These are phyloP conservation scores for Noctua janthina DNA, from an alignment of 2,888 invertebrate species.

Conservation along the genomic window DNA sequence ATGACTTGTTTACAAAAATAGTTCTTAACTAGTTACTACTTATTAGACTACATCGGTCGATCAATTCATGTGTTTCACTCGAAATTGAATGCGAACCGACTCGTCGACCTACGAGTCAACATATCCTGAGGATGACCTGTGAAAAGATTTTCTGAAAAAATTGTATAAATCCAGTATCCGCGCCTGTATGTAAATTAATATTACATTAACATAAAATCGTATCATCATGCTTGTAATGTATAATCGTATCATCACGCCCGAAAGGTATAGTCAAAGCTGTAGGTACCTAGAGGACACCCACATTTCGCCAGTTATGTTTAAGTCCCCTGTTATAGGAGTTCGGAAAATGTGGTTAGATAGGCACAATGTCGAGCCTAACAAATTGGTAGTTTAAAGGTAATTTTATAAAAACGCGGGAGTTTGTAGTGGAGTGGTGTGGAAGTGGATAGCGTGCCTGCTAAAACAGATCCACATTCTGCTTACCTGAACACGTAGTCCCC, in stretches of 20 bases:
- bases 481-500: neutral
- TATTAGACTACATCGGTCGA: too few relatives aligned
- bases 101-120: too few relatives aligned
- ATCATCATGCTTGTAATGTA: too few relatives aligned
- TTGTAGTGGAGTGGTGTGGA: constrained; percentile 1
- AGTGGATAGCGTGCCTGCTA: constrained; percentile 1
- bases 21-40: too few relatives aligned
- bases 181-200: neutral
- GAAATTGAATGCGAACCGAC: too few relatives aligned
- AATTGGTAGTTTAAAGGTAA: neutral
- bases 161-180: too few relatives aligned
- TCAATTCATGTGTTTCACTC: too few relatives aligned
- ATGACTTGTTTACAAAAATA: too few relatives aligned
- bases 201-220: neutral
- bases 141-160: too few relatives aligned
- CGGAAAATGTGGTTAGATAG: neutral
- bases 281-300: neutral
- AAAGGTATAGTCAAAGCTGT: neutral
- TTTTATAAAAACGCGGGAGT: neutral
- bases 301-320: neutral
- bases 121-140: too few relatives aligned
- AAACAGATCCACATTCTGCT: neutral
- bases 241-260: neutral
- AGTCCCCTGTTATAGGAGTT: neutral
- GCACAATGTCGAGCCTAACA: neutral